A percentile compares a stretch with the other conserved stretches of the same genome.
Conservation (phyloP, 2,888 invertebrate species). For the Parasteatoda lunata region DNA sequence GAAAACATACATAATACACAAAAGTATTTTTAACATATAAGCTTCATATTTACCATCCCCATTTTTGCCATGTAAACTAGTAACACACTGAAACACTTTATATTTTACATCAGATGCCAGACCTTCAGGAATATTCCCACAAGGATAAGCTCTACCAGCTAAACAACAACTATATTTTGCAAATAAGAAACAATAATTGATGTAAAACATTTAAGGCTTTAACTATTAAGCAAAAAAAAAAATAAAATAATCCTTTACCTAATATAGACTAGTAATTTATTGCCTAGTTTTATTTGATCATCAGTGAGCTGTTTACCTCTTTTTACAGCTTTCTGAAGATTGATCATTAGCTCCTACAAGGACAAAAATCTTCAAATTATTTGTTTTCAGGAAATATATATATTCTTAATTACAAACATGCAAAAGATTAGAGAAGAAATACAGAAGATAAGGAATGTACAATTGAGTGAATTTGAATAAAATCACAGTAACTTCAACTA, state of each 20-base stretch:
- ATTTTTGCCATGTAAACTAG: constrained; percentile 76
- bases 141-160: constrained; percentile 88
- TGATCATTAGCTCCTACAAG: constrained; percentile 72
- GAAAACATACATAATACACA: no score
- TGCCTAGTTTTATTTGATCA: constrained; percentile 78
- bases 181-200: background rate
- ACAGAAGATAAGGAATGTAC: no score
- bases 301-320: constrained; percentile 72
- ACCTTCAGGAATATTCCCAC: constrained; percentile 81
- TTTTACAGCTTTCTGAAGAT: constrained; percentile 69
- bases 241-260: constrained; percentile 77
- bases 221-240: background rate
- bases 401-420: no score
- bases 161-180: constrained; percentile 80
- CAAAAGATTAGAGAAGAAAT: no score
- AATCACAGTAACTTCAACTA: no score
- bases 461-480: no score
- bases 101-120: constrained; percentile 82
- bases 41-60: constrained; percentile 17
- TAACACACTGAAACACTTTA: constrained; percentile 82
- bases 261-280: constrained; percentile 88
- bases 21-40: background rate
- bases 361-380: background rate
- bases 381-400: no score
- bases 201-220: background rate